Percentiles rank a stretch among this genome's conserved stretches.
phyloP scores from a whole-genome alignment of 2,113 vertebrate species.

The Zosterops japonicus region DNA sequence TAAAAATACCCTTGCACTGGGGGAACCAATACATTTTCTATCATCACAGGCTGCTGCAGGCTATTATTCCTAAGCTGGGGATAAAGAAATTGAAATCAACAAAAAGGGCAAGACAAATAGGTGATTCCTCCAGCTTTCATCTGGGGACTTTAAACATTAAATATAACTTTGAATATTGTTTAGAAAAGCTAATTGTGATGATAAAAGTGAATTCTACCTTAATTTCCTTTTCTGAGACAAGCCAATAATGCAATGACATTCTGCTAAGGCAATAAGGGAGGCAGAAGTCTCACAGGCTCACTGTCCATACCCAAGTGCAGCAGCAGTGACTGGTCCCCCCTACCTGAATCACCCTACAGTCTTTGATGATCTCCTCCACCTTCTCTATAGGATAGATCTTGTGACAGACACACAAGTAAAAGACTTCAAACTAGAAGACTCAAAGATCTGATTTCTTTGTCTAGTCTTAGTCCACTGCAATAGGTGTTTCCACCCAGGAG shows the following conservation, averaged over 20 bases:
- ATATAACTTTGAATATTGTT: not conserved
- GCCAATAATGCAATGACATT: not conserved
- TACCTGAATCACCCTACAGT: not conserved
- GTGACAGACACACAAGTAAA: not conserved
- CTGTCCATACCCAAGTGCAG: not conserved
- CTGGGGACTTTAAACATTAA: not conserved
- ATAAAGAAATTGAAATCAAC: not conserved
- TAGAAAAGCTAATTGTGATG: not conserved
- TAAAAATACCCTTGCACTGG: not conserved
- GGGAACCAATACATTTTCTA: not conserved
- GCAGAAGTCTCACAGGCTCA: not conserved
- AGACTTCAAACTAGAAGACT: not conserved
- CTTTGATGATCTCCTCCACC: not conserved
- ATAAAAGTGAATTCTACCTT: not conserved
- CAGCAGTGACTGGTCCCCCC: accelerated
- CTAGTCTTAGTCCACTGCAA: not conserved
- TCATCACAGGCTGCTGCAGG: not conserved
- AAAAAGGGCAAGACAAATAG: not conserved
- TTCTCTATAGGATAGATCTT: not conserved
- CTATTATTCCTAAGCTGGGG: not conserved
- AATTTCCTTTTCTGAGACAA: not conserved
- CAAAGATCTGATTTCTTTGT: not conserved
- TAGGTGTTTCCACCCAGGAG: not conserved
- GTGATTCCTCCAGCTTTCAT: not conserved
- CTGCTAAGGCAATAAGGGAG: not conserved